A percentile compares a stretch with the other conserved stretches of the same genome.
phyloP scores from a whole-genome alignment of 2,888 invertebrate genomes.

The Aphidius colemani region DNA sequence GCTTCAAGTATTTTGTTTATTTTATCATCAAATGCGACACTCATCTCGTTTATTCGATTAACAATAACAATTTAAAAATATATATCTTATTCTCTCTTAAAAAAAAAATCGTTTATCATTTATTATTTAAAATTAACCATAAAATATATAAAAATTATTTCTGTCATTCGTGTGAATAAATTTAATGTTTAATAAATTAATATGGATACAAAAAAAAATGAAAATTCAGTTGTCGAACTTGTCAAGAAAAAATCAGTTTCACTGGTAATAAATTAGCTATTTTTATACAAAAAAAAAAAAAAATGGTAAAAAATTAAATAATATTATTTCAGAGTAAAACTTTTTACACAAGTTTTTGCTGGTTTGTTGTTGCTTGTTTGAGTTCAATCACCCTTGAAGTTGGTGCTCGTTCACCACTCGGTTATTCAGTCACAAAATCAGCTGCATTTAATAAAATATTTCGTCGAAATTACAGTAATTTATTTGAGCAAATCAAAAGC shows the following conservation, averaged over 20 bases:
- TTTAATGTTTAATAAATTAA: neutral
- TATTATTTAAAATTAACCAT: neutral
- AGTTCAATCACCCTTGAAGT: constrained; percentile 45
- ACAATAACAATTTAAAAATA: too few relatives aligned
- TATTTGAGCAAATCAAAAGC: neutral
- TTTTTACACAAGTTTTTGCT: constrained; percentile 41
- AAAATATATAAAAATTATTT: too few relatives aligned
- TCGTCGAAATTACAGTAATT: constrained; percentile 44
- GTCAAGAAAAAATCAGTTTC: neutral
- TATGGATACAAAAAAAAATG: neutral
- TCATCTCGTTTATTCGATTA: constrained; percentile 19
- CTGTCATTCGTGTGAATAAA: neutral
- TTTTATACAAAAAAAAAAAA: too few relatives aligned
- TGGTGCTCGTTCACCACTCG: constrained; percentile 37
- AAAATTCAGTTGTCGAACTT: neutral
- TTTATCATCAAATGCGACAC: constrained; percentile 45
- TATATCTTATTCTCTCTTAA: neutral
- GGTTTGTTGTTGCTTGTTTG: constrained; percentile 43
- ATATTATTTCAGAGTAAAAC: constrained; percentile 35
- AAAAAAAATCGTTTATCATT: neutral
- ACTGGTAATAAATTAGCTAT: neutral
- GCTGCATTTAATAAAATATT: constrained; percentile 43
- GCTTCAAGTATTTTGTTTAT: constrained; percentile 58
- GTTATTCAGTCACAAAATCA: constrained; percentile 40
- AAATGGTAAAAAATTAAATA: neutral